Conservation (phyloP, 2,113 vertebrate genomes). For the Saimiri boliviensis region DNA sequence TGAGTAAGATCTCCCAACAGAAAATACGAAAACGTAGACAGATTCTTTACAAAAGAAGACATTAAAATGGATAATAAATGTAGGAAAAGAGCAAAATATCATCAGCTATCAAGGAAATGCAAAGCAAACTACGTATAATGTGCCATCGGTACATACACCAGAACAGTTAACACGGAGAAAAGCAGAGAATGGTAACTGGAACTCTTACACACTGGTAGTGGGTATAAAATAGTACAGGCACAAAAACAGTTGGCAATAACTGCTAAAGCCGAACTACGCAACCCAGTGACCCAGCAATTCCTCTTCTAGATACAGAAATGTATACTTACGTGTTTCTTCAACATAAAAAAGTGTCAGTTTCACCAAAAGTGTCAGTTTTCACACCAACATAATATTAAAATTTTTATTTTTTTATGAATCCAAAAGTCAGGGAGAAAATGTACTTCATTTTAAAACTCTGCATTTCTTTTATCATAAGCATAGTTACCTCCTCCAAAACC, state of each 20-base stretch:
- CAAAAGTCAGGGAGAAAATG: not conserved
- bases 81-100: not conserved
- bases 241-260: not conserved
- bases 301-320: not conserved
- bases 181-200: not conserved
- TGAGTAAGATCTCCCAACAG: not conserved
- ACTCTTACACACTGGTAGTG: no score
- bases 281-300: not conserved
- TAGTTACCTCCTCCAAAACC: not conserved
- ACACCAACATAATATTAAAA: not conserved
- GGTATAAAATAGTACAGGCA: not conserved
- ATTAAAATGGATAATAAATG: not conserved
- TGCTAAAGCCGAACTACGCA: not conserved
- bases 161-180: not conserved
- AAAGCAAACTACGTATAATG: not conserved
- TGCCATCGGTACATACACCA: not conserved
- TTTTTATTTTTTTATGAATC: not conserved
- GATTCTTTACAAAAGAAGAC: not conserved
- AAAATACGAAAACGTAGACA: not conserved
- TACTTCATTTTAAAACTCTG: not conserved
- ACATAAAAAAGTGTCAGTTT: not conserved
- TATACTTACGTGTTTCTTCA: not conserved
- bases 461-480: conserved; percentile 18
- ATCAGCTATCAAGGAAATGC: not conserved
- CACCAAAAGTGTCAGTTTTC: not conserved